Conservation (phyloP, 1,140 invertebrate genomes). For the Danaus plexippus region DNA sequence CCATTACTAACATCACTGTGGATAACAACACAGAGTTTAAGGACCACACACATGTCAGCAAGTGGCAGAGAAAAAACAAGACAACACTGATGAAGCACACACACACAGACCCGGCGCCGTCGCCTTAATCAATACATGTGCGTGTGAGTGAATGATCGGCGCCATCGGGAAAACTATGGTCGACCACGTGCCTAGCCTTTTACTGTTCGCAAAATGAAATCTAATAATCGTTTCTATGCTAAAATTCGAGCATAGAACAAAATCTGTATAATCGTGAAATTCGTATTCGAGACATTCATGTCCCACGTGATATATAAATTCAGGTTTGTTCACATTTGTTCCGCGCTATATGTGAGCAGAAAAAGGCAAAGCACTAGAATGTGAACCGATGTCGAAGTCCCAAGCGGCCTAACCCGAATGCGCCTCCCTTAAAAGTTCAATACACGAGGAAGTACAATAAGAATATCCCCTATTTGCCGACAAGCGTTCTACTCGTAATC, state of each 20-base stretch:
- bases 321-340: conserved; percentile 26
- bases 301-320: conserved; percentile 34
- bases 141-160: conserved; percentile 67
- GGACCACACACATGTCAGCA: conserved; percentile 47
- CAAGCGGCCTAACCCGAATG: conserved; percentile 59
- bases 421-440: conserved; percentile 60
- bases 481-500: conserved; percentile 70
- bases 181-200: conserved; percentile 36
- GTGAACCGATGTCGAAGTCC: conserved; percentile 45
- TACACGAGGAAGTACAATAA: conserved; percentile 64
- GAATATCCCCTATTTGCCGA: conserved; percentile 56
- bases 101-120: conserved; percentile 60
- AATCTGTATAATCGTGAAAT: conserved; percentile 7
- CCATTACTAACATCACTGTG: conserved; percentile 61
- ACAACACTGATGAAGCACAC: conserved; percentile 60
- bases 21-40: conserved; percentile 55
- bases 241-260: background rate
- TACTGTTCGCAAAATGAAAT: conserved; percentile 30
- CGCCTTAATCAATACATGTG: conserved; percentile 73
- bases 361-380: conserved; percentile 58
- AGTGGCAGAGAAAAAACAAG: conserved; percentile 43
- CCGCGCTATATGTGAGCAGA: conserved; percentile 36
- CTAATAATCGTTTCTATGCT: background rate
- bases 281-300: conserved; percentile 23
- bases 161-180: conserved; percentile 31